Base-by-base conservation (phyloP, 2,888 invertebrate genomes). In the Brenthis ino region DNA sequence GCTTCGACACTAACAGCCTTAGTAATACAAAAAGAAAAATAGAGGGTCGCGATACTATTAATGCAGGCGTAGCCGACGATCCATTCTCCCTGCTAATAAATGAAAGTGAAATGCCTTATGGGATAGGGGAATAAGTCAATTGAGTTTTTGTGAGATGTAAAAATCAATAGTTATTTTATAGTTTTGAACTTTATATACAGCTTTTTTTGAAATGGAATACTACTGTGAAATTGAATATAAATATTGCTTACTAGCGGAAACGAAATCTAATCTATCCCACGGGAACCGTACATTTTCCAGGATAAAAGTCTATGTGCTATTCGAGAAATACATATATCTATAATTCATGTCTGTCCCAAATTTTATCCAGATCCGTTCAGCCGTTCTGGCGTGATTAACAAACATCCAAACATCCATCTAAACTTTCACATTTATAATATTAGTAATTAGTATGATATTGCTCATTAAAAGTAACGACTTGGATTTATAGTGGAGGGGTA, bases 31-130 rank as follows among this genome's bases (percentile, higher is more conserved):
- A 72, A 70, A 56, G 71, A 68, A 70, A 65, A 64, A 71, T 63
- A 70, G 58, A 63, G 71, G 71, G 64, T 58, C 60, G 65, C 64
- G 53, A 74, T 71, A 68, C 65, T 70, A 71, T 67, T 70, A 70
- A 70, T 67, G 74, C 63, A 71, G 64, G 68, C 71, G 56, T 50
- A 66, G 69, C 54, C 33, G 51, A 51, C 65, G 65, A 66, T 73
- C 67, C 64, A 73, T 71, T 74, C 65, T 66, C 57, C 64, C 58
- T 55, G 65, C 67, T 74, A 70, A 74, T 73, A 74, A 75, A 73
- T 75, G 75, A 75, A 77, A 76, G 72, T 73, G 68, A 73, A 74
- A 72, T 57, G 63, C 60, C 70, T 68, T 64, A 72, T 68, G 48
- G 70, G 70, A 61, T 72, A 55, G 68, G 60, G 72, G 64, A 70